These are phyloP conservation scores for Drosophila parvula DNA, from an alignment of 1,140 invertebrate genomes.

Conservation along the genomic window DNA sequence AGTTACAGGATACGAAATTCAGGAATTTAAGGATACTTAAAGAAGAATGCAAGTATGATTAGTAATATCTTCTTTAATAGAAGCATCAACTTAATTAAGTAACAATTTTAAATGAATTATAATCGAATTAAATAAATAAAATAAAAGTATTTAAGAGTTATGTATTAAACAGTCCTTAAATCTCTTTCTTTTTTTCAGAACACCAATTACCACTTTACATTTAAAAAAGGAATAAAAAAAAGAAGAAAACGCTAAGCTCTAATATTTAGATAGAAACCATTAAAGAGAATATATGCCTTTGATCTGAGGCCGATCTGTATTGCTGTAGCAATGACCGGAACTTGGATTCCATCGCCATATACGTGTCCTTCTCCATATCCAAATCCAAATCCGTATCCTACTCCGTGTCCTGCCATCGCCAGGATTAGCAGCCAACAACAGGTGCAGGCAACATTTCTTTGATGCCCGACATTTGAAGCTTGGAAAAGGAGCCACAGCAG, in stretches of 20 bases:
- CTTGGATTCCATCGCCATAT: slow-evolving; percentile 1
- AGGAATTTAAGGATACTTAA: no score
- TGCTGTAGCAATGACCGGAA: slow-evolving; percentile 20
- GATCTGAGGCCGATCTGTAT: slow-evolving; percentile 1
- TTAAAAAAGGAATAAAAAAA: neutral
- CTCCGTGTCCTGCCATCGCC: slow-evolving; percentile 7
- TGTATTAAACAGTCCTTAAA: neutral
- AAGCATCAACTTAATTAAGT: no score
- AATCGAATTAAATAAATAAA: neutral
- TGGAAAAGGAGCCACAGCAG: neutral
- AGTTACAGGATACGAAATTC: neutral
- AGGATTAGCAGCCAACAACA: slow-evolving; percentile 23
- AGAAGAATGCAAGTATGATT: no score
- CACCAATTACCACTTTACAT: neutral
- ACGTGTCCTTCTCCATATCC: slow-evolving; percentile 10
- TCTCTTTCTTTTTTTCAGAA: slow-evolving; percentile 9
- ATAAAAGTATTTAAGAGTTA: no score
- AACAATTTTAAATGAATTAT: no score
- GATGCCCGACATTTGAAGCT: slow-evolving; percentile 16
- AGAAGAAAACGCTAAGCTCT: neutral
- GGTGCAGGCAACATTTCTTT: slow-evolving; percentile 11
- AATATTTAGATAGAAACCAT: neutral
- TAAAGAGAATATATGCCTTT: slow-evolving; percentile 8
- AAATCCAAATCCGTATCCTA: slow-evolving; percentile 14
- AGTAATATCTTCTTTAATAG: no score